Conservation (phyloP, 2,113 vertebrate genomes). For the Melospiza melodia region DNA sequence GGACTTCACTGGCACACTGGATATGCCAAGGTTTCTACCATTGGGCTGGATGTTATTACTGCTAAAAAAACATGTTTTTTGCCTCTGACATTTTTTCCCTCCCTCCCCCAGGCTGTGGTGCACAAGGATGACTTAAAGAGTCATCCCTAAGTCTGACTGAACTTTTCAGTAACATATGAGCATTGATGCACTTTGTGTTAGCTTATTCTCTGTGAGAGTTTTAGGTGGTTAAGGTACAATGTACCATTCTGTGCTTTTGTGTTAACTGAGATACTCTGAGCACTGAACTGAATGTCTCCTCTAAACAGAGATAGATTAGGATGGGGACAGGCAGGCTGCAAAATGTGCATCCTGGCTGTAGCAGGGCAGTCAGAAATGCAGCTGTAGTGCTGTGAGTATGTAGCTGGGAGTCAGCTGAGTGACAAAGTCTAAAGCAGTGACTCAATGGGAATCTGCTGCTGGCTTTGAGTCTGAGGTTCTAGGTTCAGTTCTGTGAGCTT, state of each 20-base stretch:
- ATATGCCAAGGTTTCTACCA: background rate
- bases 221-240: background rate
- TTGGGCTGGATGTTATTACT: background rate
- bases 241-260: background rate
- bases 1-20: background rate
- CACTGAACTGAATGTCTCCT: background rate
- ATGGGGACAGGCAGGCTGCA: background rate
- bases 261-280: background rate
- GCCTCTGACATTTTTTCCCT: background rate
- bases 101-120: background rate
- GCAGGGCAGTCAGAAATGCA: background rate
- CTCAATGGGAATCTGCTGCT: background rate
- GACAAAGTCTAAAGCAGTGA: background rate
- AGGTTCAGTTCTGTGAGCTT: background rate
- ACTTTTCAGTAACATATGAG: background rate
- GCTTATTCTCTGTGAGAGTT: background rate
- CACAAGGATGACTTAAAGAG: background rate
- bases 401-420: background rate
- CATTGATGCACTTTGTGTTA: background rate
- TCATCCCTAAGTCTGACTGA: background rate
- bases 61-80: background rate
- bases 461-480: background rate
- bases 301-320: background rate
- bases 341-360: background rate
- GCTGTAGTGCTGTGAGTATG: background rate